Conservation (phyloP, 2,888 invertebrate genomes). For the Acrobasis suavella region DNA sequence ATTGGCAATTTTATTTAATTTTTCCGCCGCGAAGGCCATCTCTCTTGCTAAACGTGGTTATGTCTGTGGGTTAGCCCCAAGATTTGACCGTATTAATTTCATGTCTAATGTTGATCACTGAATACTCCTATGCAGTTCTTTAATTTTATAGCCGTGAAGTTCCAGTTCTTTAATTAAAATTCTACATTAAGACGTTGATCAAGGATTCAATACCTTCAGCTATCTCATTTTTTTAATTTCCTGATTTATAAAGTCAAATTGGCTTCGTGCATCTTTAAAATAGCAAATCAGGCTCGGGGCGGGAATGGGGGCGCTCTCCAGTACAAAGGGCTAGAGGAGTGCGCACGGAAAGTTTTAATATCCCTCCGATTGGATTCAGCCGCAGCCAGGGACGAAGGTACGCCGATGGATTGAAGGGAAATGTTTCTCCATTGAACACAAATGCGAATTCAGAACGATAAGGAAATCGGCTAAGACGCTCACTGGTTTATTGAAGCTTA, state of each 20-base stretch:
- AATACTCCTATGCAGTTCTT: background rate
- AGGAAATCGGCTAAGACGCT: constrained; percentile 58
- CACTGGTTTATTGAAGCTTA: constrained; percentile 36
- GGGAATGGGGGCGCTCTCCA: constrained; percentile 48
- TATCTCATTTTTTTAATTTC: constrained; percentile 30
- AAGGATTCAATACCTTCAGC: background rate
- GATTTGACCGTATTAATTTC: background rate
- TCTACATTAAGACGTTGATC: background rate
- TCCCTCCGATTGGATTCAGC: constrained; percentile 77
- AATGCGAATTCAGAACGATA: constrained; percentile 67
- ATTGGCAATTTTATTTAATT: too few relatives aligned
- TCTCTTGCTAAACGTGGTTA: too few relatives aligned
- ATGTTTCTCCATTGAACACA: constrained; percentile 64
- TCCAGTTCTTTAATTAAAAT: background rate
- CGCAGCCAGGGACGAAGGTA: constrained; percentile 60
- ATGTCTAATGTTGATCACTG: background rate
- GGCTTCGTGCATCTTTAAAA: constrained; percentile 54
- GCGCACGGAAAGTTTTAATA: constrained; percentile 79
- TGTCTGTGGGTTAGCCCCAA: too few relatives aligned
- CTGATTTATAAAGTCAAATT: constrained; percentile 48
- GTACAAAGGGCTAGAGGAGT: constrained; percentile 62
- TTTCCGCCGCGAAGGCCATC: too few relatives aligned
- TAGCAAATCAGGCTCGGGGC: constrained; percentile 49
- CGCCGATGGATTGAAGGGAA: constrained; percentile 55
- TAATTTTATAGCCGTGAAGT: too few relatives aligned